Evolutionary conservation across 92 coral and sea anemone species (phyloP).

Genomic region (Porites divaricata): DNA sequence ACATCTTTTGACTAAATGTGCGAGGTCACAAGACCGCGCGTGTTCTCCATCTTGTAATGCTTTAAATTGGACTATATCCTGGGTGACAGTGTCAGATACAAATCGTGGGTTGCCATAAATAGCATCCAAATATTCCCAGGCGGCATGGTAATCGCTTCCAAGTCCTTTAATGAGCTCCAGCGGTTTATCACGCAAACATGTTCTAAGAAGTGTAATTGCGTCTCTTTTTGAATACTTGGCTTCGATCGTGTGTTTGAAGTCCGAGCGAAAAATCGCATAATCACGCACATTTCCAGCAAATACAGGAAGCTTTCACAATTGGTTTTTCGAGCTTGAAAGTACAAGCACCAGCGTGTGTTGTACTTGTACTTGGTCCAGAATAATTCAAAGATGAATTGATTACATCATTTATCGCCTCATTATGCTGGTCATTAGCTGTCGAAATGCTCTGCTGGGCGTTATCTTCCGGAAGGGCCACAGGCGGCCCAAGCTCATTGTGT

Average conservation of each 20-base stretch:
- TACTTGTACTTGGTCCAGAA: not conserved
- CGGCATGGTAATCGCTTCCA: conserved; percentile 54
- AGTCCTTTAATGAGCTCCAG: conserved; percentile 55
- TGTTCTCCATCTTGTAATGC: too few relatives aligned
- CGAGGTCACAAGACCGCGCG: too few relatives aligned
- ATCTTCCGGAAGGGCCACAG: not conserved
- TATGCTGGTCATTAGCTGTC: not conserved
- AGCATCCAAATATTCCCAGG: too few relatives aligned
- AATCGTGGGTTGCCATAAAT: conserved; percentile 57
- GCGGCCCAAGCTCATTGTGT: too few relatives aligned
- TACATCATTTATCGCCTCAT: not conserved
- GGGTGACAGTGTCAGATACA: conserved; percentile 60
- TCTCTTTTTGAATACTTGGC: conserved; percentile 45
- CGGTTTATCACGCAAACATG: conserved; percentile 48
- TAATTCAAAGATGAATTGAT: not conserved
- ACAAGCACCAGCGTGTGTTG: conserved; percentile 7
- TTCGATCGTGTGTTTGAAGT: conserved; percentile 55
- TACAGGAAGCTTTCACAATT: conserved; percentile 35
- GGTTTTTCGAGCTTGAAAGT: conserved; percentile 56
- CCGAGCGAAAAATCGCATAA: conserved; percentile 52
- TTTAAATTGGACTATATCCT: conserved; percentile 5
- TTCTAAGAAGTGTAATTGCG: conserved; percentile 39
- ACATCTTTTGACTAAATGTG: too few relatives aligned
- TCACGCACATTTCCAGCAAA: conserved; percentile 57
- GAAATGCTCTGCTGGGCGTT: not conserved